Evolutionary conservation across 2,113 vertebrate genomes (phyloP).

Genomic region (Cisticola juncidis): DNA sequence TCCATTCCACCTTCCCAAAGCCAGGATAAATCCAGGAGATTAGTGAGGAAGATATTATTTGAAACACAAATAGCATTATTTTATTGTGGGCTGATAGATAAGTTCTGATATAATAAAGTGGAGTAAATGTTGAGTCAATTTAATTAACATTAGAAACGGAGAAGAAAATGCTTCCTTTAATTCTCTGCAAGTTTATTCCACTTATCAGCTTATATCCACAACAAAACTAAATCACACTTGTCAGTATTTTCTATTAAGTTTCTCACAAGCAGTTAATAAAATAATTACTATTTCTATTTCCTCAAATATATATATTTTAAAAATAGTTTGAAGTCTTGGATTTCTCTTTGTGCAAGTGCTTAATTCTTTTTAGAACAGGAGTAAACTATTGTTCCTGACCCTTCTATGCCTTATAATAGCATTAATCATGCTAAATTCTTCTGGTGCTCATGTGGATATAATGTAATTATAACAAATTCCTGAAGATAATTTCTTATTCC

Average conservation of each 20-base stretch:
- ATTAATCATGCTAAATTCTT: constrained; percentile 70
- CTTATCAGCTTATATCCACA: background rate
- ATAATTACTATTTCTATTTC: background rate
- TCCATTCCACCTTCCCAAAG: background rate
- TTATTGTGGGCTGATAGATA: background rate
- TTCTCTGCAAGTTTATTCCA: background rate
- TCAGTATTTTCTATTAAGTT: background rate
- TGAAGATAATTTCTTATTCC: constrained; percentile 24
- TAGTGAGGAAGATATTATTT: background rate
- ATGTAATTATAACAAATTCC: constrained; percentile 65
- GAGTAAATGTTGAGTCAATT: background rate
- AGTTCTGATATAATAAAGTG: background rate
- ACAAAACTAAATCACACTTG: background rate
- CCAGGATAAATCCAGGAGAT: background rate
- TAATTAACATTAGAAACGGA: background rate
- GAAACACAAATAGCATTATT: background rate
- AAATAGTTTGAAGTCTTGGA: background rate
- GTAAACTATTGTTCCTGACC: constrained; percentile 27
- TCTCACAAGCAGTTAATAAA: background rate
- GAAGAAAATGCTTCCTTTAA: background rate
- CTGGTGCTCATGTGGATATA: constrained; percentile 57
- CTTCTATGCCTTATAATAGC: constrained; percentile 42
- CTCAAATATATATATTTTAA: background rate
- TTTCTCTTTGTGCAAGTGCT: background rate
- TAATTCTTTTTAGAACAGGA: background rate